These are phyloP conservation scores for Sylvicapra grimmia DNA, from an alignment of 2,113 vertebrate genomes.

Conservation along the genomic window DNA sequence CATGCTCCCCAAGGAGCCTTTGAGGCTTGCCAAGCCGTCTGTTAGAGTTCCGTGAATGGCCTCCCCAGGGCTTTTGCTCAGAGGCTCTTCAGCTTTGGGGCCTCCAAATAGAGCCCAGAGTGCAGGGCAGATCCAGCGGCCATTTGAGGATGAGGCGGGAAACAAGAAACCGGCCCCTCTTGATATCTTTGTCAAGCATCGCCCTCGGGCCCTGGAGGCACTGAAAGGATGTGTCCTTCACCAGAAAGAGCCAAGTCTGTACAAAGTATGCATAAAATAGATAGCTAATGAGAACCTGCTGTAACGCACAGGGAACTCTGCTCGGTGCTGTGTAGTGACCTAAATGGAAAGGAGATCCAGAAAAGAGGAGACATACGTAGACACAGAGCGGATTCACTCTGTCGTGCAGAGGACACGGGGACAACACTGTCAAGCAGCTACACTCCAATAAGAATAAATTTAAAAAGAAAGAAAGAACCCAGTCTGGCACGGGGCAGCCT, in stretches of 20 bases:
- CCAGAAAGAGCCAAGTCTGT: not conserved
- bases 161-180: not conserved
- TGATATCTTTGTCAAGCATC: not conserved
- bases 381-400: not conserved
- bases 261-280: not conserved
- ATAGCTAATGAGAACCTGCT: not conserved
- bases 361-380: not conserved
- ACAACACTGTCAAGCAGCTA: not conserved
- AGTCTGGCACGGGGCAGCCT: not conserved
- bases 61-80: not conserved
- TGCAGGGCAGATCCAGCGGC: not conserved
- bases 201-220: no score
- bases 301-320: not conserved
- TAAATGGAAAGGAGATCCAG: not conserved
- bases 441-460: not conserved
- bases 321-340: not conserved
- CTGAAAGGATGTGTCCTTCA: not conserved
- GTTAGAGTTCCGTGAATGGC: not conserved
- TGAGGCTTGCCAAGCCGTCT: not conserved
- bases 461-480: not conserved
- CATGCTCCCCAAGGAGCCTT: not conserved
- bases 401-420: not conserved
- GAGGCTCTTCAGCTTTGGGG: not conserved
- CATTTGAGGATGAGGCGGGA: not conserved
- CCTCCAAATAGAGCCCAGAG: not conserved